Evolutionary conservation across 1,140 invertebrate genomes (phyloP).

Genomic region (Aradophagus sp.): DNA sequence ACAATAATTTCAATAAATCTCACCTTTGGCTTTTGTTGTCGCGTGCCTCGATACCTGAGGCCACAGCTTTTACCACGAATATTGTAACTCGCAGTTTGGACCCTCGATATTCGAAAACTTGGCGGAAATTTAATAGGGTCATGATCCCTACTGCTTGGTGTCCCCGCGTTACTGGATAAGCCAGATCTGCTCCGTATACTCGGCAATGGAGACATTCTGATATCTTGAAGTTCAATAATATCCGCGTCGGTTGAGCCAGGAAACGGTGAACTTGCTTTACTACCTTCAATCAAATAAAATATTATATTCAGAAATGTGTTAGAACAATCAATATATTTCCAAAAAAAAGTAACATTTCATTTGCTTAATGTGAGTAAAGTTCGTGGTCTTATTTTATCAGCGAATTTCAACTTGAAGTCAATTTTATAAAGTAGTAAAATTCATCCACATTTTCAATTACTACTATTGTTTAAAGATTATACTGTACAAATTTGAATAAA

Average conservation of each 20-base stretch:
- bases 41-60: constrained; percentile 77
- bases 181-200: constrained; percentile 79
- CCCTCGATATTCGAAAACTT: constrained; percentile 84
- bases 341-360: too few relatives aligned
- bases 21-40: constrained; percentile 74
- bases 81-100: constrained; percentile 74
- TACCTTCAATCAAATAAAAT: constrained; percentile 59
- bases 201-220: constrained; percentile 87
- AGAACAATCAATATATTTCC: too few relatives aligned
- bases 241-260: constrained; percentile 70
- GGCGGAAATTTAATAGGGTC: constrained; percentile 84
- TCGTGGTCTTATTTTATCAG: too few relatives aligned
- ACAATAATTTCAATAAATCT: too few relatives aligned
- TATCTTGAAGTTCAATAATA: constrained; percentile 85
- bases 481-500: too few relatives aligned
- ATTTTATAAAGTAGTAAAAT: too few relatives aligned
- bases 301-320: not conserved
- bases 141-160: constrained; percentile 64
- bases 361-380: too few relatives aligned
- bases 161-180: constrained; percentile 53
- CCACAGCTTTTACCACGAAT: constrained; percentile 74
- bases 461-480: too few relatives aligned
- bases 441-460: too few relatives aligned
- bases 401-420: too few relatives aligned
- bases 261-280: constrained; percentile 70